These are phyloP conservation scores for Pharmacophagus antenor DNA, from an alignment of 2,888 invertebrate genomes.

Conservation along the genomic window DNA sequence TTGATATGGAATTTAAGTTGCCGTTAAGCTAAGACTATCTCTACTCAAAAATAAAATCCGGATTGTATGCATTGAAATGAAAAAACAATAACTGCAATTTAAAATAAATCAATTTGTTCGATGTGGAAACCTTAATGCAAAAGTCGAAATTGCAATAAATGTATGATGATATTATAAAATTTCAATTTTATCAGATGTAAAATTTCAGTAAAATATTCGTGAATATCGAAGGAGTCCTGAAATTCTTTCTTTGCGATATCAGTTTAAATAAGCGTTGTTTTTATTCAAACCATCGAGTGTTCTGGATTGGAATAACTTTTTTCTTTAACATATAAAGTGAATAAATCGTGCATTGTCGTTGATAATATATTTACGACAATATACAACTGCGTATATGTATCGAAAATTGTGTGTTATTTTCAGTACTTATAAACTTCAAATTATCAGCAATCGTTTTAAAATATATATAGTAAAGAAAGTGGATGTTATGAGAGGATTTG, in stretches of 20 bases:
- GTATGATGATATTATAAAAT: conserved; percentile 51
- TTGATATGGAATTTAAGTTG: no score
- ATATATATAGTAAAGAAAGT: no score
- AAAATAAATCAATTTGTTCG: background rate
- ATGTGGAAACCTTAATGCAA: background rate
- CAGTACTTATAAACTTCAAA: no score
- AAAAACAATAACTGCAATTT: background rate
- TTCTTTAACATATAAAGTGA: background rate
- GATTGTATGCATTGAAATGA: no score
- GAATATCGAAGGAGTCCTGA: background rate
- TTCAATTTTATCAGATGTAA: conserved; percentile 48
- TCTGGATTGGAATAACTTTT: background rate
- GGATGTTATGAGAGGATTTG: no score
- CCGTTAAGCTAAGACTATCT: no score
- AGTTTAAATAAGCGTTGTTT: conserved; percentile 1
- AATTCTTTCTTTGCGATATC: background rate
- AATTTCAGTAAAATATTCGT: conserved; percentile 5
- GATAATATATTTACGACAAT: background rate
- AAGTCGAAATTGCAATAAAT: background rate
- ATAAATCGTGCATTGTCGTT: background rate
- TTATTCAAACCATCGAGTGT: background rate
- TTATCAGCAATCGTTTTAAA: no score
- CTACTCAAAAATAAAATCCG: no score
- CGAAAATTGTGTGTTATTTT: no score
- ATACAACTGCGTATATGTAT: no score